Conservation (phyloP, 1,140 invertebrate species). For the Littorina saxatilis region DNA sequence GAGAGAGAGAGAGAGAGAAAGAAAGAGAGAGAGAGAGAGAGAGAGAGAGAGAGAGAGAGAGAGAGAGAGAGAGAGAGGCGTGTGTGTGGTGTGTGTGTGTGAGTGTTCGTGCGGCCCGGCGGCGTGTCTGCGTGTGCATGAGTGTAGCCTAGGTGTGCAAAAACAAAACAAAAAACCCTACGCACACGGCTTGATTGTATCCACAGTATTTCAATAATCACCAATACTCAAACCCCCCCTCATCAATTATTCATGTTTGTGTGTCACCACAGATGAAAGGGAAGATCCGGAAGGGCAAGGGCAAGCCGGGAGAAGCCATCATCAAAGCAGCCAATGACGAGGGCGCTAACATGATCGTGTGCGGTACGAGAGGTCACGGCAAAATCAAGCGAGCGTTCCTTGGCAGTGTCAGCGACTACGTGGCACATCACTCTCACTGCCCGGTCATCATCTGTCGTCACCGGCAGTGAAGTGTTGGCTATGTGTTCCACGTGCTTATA, state of each 20-base stretch:
- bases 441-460: conserved; percentile 56
- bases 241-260: too few relatives aligned
- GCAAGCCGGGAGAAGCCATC: conserved; percentile 60
- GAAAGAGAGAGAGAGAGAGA: background rate
- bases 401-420: conserved; percentile 59
- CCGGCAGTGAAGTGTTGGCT: conserved; percentile 32
- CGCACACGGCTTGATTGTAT: too few relatives aligned
- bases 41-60: too few relatives aligned
- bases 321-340: conserved; percentile 54
- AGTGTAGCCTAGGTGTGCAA: too few relatives aligned
- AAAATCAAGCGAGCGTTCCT: conserved; percentile 54
- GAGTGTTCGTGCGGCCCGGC: too few relatives aligned
- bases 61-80: too few relatives aligned
- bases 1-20: background rate
- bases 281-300: conserved; percentile 49
- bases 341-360: conserved; percentile 57
- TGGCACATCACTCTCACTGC: conserved; percentile 49
- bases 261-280: conserved; percentile 51
- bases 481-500: background rate
- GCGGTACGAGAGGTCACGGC: conserved; percentile 51
- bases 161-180: too few relatives aligned
- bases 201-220: too few relatives aligned
- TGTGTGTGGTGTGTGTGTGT: too few relatives aligned
- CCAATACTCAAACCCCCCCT: too few relatives aligned
- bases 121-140: too few relatives aligned